Conservation (phyloP, 92 coral and sea anemone genomes). For the Scolanthus callimorphus region DNA sequence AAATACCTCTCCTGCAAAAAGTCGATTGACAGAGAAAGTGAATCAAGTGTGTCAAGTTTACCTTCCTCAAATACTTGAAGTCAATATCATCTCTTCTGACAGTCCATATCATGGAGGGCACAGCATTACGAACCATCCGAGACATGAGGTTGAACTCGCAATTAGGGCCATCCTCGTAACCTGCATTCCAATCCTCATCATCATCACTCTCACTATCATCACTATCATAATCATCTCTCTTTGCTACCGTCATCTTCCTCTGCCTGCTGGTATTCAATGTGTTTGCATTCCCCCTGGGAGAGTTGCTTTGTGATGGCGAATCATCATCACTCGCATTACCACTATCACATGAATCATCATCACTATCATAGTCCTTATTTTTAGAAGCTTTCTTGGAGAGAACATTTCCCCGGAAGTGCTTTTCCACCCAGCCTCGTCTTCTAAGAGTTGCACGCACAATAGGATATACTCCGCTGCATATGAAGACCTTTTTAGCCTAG, state of each 20-base stretch:
- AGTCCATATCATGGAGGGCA: constrained; percentile 86
- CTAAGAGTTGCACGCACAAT: constrained; percentile 88
- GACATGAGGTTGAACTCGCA: constrained; percentile 96
- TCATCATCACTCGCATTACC: constrained; percentile 59
- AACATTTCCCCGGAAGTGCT: constrained; percentile 76
- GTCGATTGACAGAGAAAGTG: no score
- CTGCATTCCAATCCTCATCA: constrained; percentile 94
- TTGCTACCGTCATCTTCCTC: constrained; percentile 6
- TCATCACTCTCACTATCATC: constrained; percentile 55
- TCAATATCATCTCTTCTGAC: constrained; percentile 90
- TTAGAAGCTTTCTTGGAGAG: constrained; percentile 25
- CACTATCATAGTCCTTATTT: constrained; percentile 54
- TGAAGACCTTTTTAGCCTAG: constrained; percentile 81
- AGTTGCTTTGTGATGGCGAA: constrained; percentile 13
- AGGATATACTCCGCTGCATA: constrained; percentile 90
- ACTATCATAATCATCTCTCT: constrained; percentile 35
- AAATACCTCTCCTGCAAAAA: no score
- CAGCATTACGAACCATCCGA: constrained; percentile 88
- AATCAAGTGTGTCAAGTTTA: no score
- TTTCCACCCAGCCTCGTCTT: constrained; percentile 94
- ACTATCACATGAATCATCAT: constrained; percentile 55
- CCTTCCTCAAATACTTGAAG: constrained; percentile 88
- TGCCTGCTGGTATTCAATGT: no score
- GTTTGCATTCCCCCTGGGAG: constrained; percentile 37
- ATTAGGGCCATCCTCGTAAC: constrained; percentile 77